Percentiles rank a stretch among this genome's conserved stretches.
Conservation (phyloP, 2,888 invertebrate genomes). For the Drosophila atroscutellata region DNA sequence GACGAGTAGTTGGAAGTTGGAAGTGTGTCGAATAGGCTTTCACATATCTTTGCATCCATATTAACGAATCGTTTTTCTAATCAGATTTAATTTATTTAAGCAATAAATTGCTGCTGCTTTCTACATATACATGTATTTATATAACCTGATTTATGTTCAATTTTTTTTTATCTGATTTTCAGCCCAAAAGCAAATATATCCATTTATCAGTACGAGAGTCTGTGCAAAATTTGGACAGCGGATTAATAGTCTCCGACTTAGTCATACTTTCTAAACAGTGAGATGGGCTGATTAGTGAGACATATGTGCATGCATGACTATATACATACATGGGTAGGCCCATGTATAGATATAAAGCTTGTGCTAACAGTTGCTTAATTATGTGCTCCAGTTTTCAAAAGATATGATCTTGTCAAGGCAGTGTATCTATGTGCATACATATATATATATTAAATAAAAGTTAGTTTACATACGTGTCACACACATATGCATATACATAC, state of each 20-base stretch:
- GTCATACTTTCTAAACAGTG: conserved; percentile 51
- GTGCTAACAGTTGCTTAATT: neutral
- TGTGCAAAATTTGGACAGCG: conserved; percentile 15
- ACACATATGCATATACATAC: conserved; percentile 7
- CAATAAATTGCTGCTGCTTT: conserved; percentile 1
- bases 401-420: conserved; percentile 35
- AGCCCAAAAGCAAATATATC: too few relatives aligned
- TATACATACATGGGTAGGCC: neutral
- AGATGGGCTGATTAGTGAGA: conserved; percentile 35
- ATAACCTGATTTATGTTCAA: conserved; percentile 26
- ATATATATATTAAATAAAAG: conserved; percentile 27
- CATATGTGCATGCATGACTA: neutral
- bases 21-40: neutral
- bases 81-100: conserved; percentile 18
- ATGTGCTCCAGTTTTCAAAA: conserved; percentile 34
- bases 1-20: neutral
- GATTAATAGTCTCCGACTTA: conserved; percentile 31
- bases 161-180: conserved; percentile 5
- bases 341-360: neutral
- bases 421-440: neutral
- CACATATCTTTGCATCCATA: neutral
- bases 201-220: conserved; percentile 28
- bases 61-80: neutral
- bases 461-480: conserved; percentile 44
- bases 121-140: neutral